These are phyloP conservation scores for Sarcophilus harrisii DNA, from an alignment of 2,797 vertebrate genomes.

Conservation along the genomic window DNA sequence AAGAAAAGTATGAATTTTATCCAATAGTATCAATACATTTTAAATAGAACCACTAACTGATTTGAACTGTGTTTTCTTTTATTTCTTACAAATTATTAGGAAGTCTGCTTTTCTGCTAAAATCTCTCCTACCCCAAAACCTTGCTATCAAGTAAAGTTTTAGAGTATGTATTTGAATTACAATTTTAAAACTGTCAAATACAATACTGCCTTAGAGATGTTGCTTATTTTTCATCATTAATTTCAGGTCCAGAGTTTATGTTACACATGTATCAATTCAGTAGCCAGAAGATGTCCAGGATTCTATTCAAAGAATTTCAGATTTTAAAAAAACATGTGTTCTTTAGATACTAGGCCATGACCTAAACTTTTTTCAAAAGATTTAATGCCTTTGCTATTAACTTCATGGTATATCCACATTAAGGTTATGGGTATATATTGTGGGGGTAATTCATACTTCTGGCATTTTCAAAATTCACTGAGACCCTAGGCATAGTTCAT, in stretches of 20 bases:
- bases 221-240: conserved; percentile 7
- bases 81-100: conserved; percentile 34
- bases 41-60: conserved; percentile 53
- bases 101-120: conserved; percentile 20
- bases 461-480: conserved; percentile 33
- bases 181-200: neutral
- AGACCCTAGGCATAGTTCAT: conserved; percentile 39
- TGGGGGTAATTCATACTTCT: neutral
- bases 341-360: neutral
- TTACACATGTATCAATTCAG: conserved; percentile 33
- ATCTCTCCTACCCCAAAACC: neutral
- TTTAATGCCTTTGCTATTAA: conserved; percentile 19
- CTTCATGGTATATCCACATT: neutral
- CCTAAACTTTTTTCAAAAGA: neutral
- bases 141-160: neutral
- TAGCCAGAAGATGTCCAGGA: conserved; percentile 14
- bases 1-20: conserved; percentile 60
- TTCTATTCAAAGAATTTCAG: conserved; percentile 43
- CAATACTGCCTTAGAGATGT: neutral
- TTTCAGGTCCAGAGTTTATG: conserved; percentile 2
- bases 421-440: neutral
- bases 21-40: conserved; percentile 51
- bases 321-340: conserved; percentile 11
- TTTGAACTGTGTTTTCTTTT: conserved; percentile 63
- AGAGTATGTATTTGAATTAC: conserved; percentile 6